Percentiles rank a stretch among this genome's conserved stretches.
Conservation (phyloP, 2,888 invertebrate genomes). For the Prosapia bicincta region DNA sequence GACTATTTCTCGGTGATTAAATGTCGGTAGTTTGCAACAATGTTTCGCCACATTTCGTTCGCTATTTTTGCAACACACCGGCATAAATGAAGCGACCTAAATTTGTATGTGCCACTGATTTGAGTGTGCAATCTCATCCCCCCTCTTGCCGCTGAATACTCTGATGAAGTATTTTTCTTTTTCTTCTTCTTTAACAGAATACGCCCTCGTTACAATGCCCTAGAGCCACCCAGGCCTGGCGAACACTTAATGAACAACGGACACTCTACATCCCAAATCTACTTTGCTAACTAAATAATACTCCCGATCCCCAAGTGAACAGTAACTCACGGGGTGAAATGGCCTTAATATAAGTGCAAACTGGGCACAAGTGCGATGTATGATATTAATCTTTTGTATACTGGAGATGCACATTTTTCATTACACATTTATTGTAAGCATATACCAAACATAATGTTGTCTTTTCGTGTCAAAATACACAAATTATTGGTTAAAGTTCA, state of each 20-base stretch:
- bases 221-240: neutral
- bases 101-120: neutral
- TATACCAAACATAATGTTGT: too few species aligned
- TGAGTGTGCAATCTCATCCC: neutral
- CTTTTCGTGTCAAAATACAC: too few species aligned
- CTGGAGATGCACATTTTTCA: too few species aligned
- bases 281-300: neutral
- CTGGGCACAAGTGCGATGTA: neutral
- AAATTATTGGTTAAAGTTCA: too few species aligned
- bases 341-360: neutral
- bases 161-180: constrained; percentile 2
- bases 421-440: too few species aligned
- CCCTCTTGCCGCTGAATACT: neutral
- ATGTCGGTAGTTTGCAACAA: too few species aligned
- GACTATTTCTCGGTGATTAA: too few species aligned
- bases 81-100: too few species aligned
- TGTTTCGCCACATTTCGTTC: too few species aligned
- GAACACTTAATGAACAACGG: neutral
- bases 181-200: neutral
- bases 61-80: too few species aligned
- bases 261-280: neutral
- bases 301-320: neutral
- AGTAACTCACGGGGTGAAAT: neutral
- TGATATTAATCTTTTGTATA: neutral
- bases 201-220: neutral